Base-by-base conservation (phyloP, 2,113 vertebrate species). In the Oncorhynchus mykiss region DNA sequence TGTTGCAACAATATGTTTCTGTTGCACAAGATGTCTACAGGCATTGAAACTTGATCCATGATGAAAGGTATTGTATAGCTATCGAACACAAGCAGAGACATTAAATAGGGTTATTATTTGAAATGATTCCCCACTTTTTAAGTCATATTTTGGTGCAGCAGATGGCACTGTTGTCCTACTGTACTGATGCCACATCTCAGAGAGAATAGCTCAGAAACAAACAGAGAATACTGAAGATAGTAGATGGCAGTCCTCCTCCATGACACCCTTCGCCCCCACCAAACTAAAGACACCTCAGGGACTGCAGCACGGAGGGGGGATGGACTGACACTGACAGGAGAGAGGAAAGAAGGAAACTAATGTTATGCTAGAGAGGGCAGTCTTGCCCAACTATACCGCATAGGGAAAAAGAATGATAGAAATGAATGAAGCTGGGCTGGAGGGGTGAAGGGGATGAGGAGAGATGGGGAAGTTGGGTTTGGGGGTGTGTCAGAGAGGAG, bases 281-380 rank as follows among this genome's bases (percentile, higher is more conserved):
- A 67, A 14, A 14, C 25, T 27, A 13, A 67, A 67, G 65, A 24
- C 64, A 66, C 25, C n/a, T n/a, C 18, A 11, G n/a, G 59, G 59
- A 62, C 20, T 62, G 59, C 20, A 62, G 59, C 20, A 62, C 16
- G n/a, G n/a, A 62, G n/a, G 59, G n/a, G 59, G 7, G 59, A 22
- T 22, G 59, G 54, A 57, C 4, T 57, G 54, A 70, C 11, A 62
- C 20, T 62, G 59, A 51, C 14, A 25, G 84, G 72, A 74, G 70
- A 22, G n/a, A 62, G 59, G 7, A 62, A 62, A 62, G 59, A 22
- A n/a, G 59, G 59, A 22, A 62, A 62, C 20, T 5, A n/a, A 22
- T 77, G 72, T 73, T 71, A 65, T 1, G 49, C 88, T 75, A 86
- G 84, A 91, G 89, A 83, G 85, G 91, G 89, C 91, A 90, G 85